Evolutionary conservation across 2,797 vertebrate species (phyloP).

Genomic region (Sebastes melanostomus): DNA sequence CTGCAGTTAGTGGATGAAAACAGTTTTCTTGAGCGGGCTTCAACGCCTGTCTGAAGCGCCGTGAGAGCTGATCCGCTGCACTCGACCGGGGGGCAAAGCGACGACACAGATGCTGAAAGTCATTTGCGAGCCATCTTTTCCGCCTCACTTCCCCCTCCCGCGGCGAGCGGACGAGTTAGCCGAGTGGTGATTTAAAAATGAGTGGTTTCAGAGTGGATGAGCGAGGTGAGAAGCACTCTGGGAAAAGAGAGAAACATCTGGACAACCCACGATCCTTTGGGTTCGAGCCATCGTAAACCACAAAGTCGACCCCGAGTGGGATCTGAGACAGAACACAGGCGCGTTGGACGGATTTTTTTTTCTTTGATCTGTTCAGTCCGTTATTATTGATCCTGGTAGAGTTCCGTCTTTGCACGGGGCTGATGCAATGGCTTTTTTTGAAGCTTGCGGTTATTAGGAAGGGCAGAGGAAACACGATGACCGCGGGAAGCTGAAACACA

Average conservation of each 20-base stretch:
- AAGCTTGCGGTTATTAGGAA: conserved; percentile 35
- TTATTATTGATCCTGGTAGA: conserved; percentile 15
- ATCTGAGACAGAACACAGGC: conserved; percentile 14
- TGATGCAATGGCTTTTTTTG: conserved; percentile 22
- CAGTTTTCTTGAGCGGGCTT: conserved; percentile 23
- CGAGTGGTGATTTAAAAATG: conserved; percentile 47
- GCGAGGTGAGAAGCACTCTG: conserved; percentile 59
- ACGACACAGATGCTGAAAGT: conserved; percentile 11
- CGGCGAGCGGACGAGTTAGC: conserved; percentile 1
- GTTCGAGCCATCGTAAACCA: not conserved
- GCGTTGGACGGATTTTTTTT: not conserved
- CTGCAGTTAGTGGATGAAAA: conserved; percentile 45
- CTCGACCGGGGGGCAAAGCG: not conserved
- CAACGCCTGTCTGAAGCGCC: not conserved
- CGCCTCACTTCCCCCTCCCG: not conserved
- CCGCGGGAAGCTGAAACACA: not conserved
- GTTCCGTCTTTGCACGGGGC: conserved; percentile 5
- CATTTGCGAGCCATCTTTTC: conserved; percentile 16
- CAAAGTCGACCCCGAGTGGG: not conserved
- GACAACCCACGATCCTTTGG: conserved; percentile 7
- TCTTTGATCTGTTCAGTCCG: conserved; percentile 18
- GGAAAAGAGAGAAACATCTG: conserved; percentile 26
- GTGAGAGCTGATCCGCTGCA: not conserved
- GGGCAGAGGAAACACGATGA: not conserved
- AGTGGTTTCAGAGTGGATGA: conserved; percentile 60